A percentile compares a stretch with the other conserved stretches of the same genome.
phyloP scores from a whole-genome alignment of 2,888 invertebrate genomes.

The Monochamus alternatus region DNA sequence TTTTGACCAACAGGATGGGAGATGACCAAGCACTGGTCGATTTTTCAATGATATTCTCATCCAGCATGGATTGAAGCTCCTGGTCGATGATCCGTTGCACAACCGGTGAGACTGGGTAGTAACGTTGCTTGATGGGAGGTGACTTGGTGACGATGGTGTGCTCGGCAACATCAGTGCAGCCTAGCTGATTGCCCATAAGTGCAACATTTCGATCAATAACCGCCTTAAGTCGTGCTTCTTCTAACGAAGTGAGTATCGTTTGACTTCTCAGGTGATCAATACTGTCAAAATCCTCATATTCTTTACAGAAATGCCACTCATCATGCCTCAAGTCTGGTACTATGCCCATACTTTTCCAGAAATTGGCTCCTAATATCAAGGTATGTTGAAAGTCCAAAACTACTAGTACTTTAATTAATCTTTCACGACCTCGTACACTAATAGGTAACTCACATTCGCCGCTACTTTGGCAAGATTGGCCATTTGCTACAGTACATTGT shows the following conservation, averaged over 20 bases:
- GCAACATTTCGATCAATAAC: conserved; percentile 10
- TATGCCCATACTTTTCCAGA: conserved; percentile 48
- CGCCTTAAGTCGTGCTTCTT: conserved; percentile 13
- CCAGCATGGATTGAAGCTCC: conserved; percentile 40
- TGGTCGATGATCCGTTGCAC: conserved; percentile 36
- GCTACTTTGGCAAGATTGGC: conserved; percentile 27
- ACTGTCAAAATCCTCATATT: background rate
- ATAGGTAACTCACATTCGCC: conserved; percentile 42
- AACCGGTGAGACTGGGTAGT: conserved; percentile 35
- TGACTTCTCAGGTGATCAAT: background rate
- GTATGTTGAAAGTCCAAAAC: conserved; percentile 40
- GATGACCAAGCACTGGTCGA: conserved; percentile 57
- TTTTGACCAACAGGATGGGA: conserved; percentile 55
- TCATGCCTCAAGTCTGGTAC: conserved; percentile 43
- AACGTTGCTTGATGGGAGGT: conserved; percentile 42
- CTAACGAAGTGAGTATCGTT: background rate
- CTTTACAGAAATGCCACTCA: conserved; percentile 38
- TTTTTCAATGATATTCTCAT: conserved; percentile 53
- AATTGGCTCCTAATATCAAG: conserved; percentile 47
- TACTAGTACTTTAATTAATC: conserved; percentile 44
- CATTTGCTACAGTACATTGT: conserved; percentile 49
- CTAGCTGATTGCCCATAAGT: conserved; percentile 28
- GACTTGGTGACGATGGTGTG: conserved; percentile 34
- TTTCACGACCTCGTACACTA: conserved; percentile 29
- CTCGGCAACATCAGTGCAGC: conserved; percentile 33